These are phyloP conservation scores for Hypselothyrea guttata DNA, from an alignment of 2,888 invertebrate genomes.

Conservation along the genomic window DNA sequence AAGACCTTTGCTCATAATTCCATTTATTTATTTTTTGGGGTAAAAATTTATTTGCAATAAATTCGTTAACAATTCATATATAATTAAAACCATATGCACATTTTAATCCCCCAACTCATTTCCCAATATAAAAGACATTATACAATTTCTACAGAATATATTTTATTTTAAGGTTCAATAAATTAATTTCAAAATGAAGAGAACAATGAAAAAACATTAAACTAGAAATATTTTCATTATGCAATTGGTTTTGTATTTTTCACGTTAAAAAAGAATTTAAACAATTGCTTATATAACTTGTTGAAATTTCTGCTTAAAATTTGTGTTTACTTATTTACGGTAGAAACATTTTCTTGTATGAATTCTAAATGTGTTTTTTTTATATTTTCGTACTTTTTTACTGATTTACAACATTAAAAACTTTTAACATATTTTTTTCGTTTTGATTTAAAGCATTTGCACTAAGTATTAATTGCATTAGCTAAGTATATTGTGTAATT, in stretches of 20 bases:
- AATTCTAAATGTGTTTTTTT: slow-evolving; percentile 47
- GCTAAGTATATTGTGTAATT: slow-evolving; percentile 67
- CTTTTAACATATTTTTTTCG: slow-evolving; percentile 52
- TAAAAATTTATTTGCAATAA: no score
- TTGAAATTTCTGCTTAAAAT: slow-evolving; percentile 35
- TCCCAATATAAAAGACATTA: background rate
- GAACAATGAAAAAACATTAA: slow-evolving; percentile 74
- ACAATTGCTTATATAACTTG: slow-evolving; percentile 69
- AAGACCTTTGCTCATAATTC: no score
- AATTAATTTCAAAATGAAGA: slow-evolving; percentile 71
- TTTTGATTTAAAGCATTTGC: slow-evolving; percentile 56
- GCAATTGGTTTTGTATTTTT: slow-evolving; percentile 42
- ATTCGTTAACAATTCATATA: no score
- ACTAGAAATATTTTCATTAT: slow-evolving; percentile 67
- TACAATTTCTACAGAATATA: slow-evolving; percentile 27
- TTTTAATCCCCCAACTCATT: background rate
- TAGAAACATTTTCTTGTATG: slow-evolving; percentile 66
- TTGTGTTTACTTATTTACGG: slow-evolving; percentile 16
- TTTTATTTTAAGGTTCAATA: slow-evolving; percentile 68
- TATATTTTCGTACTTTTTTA: slow-evolving; percentile 23
- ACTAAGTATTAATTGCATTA: slow-evolving; percentile 62
- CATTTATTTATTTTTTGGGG: no score
- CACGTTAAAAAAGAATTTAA: slow-evolving; percentile 64
- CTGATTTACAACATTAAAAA: slow-evolving; percentile 65
- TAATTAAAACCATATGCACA: no score